Base-by-base conservation (phyloP, 2,888 invertebrate genomes). In the Acleris literana region DNA sequence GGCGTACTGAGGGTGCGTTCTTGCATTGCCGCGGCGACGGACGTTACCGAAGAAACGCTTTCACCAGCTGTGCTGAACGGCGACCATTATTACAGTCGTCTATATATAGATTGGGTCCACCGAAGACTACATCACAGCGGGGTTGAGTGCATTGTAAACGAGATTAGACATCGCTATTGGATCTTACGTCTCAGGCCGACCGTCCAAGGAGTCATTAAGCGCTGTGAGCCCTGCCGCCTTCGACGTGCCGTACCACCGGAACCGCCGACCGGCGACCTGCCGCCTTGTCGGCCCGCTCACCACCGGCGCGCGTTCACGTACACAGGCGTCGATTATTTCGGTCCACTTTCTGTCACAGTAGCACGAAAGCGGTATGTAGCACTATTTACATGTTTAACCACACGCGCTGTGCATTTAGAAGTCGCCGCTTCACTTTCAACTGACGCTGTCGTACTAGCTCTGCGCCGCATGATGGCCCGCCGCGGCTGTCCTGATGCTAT, bases 131-230 rank as follows among this genome's bases (percentile, higher is more conserved):
- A 52, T 2, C 52, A 29, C 25, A 22, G 22, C 6, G 52, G 52
- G 5, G 22, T 22, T 3, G 70, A 72, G 17, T 48, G 52, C 9
- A 70, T 72, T 4, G 60, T 62, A 5, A 75, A 77, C 52, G 71
- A 75, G 9, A 55, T 73, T 1, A 62, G 76, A 22, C 75, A 77
- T 54, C 62, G 63, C 3, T 73, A 71, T 16, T 76, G 74, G 72
- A 53, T 76, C 11, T 1, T 70, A 1, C 52, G 62, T 1, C 48
- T 76, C 11, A 64, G 75, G 3, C 71, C 72, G 0, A 64, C 69
- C 0, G 67, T 71, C 7, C 51, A 66, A 9, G 13, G 51, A 1
- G 62, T 73, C 11, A 64, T 46, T 18, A 33, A 46, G 0, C 20
- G 52, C 11, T 74, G 74, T 58, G 46, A 54, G 6, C 33, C 20